Base-by-base conservation (phyloP, 2,888 invertebrate genomes). In the Oscheius onirici region DNA sequence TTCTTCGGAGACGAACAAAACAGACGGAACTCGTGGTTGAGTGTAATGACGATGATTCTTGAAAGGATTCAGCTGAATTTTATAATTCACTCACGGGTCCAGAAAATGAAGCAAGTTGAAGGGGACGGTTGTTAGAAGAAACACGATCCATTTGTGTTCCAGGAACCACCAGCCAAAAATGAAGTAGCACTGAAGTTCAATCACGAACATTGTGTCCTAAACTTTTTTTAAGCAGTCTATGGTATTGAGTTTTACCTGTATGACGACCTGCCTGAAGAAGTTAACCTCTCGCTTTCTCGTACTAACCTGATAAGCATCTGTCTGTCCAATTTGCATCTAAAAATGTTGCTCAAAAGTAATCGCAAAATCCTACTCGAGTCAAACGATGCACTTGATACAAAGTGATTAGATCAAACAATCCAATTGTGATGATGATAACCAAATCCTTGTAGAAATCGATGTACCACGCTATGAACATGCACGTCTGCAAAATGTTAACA, bases 151-250 rank as follows among this genome's bases (percentile, higher is more conserved):
- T 67, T 58, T 71, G 24, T 67, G 40, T 17, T 52, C 52, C 49
- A 17, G 20, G 11, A 57, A 66, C 43, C 51, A 44, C 22, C 63
- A 63, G 1, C 66, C 52, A 6, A 77, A 43, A 2, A 75, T 63
- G 46, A 74, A 77, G 46, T 77, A 75, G n/a, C 73, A 71, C 13
- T 73, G 55, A 28, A 77, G 73, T 61, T 77, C 77, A 15, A 58
- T 65, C 11, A 73, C 71, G 65, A 77, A 77, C 3, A 77, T 49
- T 5, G 52, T 66, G 22, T 73, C 77, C 58, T 77, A 73, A 49
- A n/a, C 1, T 6, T 49, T 34, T 34, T 34, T 34, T 34, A 34
- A 34, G 34, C 34, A 34, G 34, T 8, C 5, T 34, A 49, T 20
- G 10, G n/a, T n/a, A n/a, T n/a, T n/a, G n/a, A n/a, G 10, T 20